A percentile compares a stretch with the other conserved stretches of the same genome.
These are phyloP conservation scores for Cryptophagus acutangulus DNA, from an alignment of 2,888 invertebrate genomes.

Conservation along the genomic window DNA sequence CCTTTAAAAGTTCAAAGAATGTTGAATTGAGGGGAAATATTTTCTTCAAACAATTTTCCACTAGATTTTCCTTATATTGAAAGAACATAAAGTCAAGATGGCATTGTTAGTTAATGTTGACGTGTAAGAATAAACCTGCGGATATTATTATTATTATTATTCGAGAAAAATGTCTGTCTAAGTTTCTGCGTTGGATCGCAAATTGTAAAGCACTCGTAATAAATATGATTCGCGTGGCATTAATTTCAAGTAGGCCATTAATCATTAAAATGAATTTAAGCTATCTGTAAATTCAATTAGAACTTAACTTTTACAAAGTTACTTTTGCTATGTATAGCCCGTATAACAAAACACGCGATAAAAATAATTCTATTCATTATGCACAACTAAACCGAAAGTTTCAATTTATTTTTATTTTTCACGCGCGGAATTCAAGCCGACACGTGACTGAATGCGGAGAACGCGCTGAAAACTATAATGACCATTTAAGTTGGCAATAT, in stretches of 20 bases:
- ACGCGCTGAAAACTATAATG: no score
- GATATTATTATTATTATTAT: no score
- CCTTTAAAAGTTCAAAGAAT: slow-evolving; percentile 24
- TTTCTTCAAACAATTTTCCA: slow-evolving; percentile 31
- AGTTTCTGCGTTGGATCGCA: no score
- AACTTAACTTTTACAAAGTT: slow-evolving; percentile 3
- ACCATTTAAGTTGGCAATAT: slow-evolving; percentile 2
- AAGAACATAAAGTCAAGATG: slow-evolving; percentile 28
- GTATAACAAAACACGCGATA: slow-evolving; percentile 12
- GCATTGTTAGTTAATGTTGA: slow-evolving; percentile 21
- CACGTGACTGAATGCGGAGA: no score
- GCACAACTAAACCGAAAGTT: slow-evolving; percentile 3
- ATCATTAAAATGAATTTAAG: slow-evolving; percentile 12
- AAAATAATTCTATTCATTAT: slow-evolving; percentile 10
- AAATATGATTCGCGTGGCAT: neutral
- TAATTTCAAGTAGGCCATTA: slow-evolving; percentile 16
- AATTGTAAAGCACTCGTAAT: no score
- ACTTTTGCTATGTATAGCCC: slow-evolving; percentile 2
- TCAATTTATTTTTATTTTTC: slow-evolving; percentile 4
- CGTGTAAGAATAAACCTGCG: neutral
- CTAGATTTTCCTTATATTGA: slow-evolving; percentile 30
- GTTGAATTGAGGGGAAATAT: slow-evolving; percentile 20
- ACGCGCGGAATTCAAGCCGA: no score
- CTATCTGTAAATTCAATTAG: slow-evolving; percentile 4
- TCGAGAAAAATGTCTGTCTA: no score